Evolutionary conservation across 2,888 invertebrate genomes (phyloP).

Genomic region (Ceramica pisi): DNA sequence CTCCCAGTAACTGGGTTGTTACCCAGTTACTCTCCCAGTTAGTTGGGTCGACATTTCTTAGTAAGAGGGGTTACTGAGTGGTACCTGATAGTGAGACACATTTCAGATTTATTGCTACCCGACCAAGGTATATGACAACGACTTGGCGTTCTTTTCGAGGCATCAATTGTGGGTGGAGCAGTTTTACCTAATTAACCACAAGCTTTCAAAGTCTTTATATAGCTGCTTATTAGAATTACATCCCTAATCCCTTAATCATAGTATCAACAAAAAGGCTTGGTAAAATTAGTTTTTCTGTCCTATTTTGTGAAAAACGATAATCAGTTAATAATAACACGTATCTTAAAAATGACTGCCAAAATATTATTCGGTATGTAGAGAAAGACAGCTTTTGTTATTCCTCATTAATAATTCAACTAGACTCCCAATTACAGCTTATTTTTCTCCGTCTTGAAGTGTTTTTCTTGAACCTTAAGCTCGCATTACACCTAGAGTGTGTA

Average conservation of each 20-base stretch:
- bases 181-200: too few species aligned
- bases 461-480: not conserved
- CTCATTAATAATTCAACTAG: slow-evolving; percentile 11
- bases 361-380: not conserved
- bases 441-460: slow-evolving; percentile 1
- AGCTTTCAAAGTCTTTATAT: too few species aligned
- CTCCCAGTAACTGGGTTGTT: not conserved
- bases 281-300: too few species aligned
- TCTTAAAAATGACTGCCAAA: not conserved
- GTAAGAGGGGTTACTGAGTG: not conserved
- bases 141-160: not conserved
- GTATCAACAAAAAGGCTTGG: too few species aligned
- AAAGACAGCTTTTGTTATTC: not conserved
- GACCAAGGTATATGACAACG: too few species aligned
- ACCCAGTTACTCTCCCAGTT: too few species aligned
- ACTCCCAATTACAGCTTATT: slow-evolving; percentile 14
- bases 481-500: not conserved
- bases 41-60: not conserved
- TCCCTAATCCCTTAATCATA: too few species aligned
- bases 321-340: not conserved
- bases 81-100: too few species aligned
- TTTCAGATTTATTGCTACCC: too few species aligned
- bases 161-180: not conserved
- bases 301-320: too few species aligned
- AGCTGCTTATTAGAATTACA: too few species aligned